A percentile compares a stretch with the other conserved stretches of the same genome.
Conservation (phyloP, 2,888 invertebrate genomes). For the Pteria penguin region DNA sequence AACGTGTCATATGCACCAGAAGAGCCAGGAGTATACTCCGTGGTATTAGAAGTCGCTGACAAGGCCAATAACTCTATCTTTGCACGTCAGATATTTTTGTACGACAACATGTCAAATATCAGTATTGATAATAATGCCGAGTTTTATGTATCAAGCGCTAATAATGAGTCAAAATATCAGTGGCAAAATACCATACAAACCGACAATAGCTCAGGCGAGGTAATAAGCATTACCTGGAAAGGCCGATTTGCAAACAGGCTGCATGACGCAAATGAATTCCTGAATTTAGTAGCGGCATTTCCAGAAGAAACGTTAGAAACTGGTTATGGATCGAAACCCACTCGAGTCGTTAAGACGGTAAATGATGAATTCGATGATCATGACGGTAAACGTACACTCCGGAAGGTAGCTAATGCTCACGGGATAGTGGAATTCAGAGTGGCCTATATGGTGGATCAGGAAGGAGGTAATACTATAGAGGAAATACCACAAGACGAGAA, state of each 20-base stretch:
- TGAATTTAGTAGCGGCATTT: not conserved
- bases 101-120: slow-evolving; percentile 3
- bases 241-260: not conserved
- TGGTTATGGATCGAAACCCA: not conserved
- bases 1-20: not conserved
- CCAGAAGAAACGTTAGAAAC: not conserved
- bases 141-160: not conserved
- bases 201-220: not conserved
- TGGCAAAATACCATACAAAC: slow-evolving; percentile 10
- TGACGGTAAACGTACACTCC: not conserved
- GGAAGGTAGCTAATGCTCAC: not conserved
- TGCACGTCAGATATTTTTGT: slow-evolving; percentile 9
- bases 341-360: not conserved
- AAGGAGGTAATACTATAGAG: not conserved
- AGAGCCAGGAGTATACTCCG: slow-evolving; percentile 13
- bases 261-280: not conserved
- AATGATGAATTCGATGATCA: slow-evolving; percentile 4
- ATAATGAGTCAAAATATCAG: not conserved
- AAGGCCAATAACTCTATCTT: slow-evolving; percentile 16
- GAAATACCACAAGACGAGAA: not conserved
- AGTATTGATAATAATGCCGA: not conserved
- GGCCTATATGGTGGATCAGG: not conserved
- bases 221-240: not conserved
- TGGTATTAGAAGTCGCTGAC: slow-evolving; percentile 12
- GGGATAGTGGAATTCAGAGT: slow-evolving; percentile 12